A percentile compares a stretch with the other conserved stretches of the same genome.
phyloP scores from a whole-genome alignment of 2,888 invertebrate species.

The Schizaphis graminum region DNA sequence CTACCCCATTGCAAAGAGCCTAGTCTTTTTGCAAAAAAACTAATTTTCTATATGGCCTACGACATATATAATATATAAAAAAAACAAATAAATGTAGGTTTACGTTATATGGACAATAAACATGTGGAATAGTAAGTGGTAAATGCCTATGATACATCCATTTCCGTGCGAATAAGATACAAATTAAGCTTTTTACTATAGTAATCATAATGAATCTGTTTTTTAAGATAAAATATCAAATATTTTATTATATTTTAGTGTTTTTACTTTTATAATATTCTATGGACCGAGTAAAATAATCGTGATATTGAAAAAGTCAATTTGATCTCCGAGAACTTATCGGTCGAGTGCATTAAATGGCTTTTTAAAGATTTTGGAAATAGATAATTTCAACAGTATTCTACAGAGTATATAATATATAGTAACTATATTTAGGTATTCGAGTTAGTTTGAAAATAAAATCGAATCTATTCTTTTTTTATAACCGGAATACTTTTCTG shows the following conservation, averaged over 20 bases:
- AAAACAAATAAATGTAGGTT: neutral
- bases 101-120: neutral
- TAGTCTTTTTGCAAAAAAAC: too few relatives aligned
- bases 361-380: neutral
- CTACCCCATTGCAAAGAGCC: too few relatives aligned
- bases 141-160: neutral
- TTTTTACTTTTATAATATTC: neutral
- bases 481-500: neutral
- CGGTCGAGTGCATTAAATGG: neutral
- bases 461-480: neutral
- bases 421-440: neutral
- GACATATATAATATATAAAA: too few relatives aligned
- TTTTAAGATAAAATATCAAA: neutral
- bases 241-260: neutral
- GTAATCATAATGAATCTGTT: neutral
- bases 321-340: neutral
- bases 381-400: neutral
- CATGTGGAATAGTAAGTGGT: neutral
- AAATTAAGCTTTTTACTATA: neutral
- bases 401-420: neutral
- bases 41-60: too few relatives aligned
- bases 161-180: neutral
- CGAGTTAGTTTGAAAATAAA: neutral
- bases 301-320: neutral
- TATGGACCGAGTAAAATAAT: neutral